Conservation (phyloP, 2,888 invertebrate genomes). For the Trimorus sp. region DNA sequence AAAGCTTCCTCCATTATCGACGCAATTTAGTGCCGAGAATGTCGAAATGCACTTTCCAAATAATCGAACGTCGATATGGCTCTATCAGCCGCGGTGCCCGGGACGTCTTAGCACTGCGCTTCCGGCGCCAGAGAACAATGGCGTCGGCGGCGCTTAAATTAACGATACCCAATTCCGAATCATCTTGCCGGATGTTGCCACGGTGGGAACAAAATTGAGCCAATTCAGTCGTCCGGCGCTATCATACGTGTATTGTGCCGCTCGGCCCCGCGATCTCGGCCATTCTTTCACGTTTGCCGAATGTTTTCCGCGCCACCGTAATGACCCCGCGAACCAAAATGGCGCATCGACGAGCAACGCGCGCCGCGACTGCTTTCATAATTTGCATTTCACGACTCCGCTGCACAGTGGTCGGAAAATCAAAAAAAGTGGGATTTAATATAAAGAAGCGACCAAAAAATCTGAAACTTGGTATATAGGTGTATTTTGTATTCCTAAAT, state of each 20-base stretch:
- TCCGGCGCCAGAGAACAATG: conserved; percentile 63
- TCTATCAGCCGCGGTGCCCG: conserved; percentile 54
- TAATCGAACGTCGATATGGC: conserved; percentile 64
- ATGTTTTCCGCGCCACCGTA: conserved; percentile 3
- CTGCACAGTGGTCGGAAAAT: too few species aligned
- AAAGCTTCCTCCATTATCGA: conserved; percentile 62
- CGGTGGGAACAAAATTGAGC: conserved; percentile 65
- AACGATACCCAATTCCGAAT: conserved; percentile 66
- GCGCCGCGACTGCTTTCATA: too few species aligned
- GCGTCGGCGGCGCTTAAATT: conserved; percentile 57
- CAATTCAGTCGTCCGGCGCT: conserved; percentile 58
- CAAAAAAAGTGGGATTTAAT: too few species aligned
- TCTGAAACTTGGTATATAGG: too few species aligned
- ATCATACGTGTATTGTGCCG: conserved; percentile 53
- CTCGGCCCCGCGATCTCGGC: conserved; percentile 17
- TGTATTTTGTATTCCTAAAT: too few species aligned
- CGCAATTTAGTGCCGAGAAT: conserved; percentile 59
- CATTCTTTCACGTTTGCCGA: conserved; percentile 42
- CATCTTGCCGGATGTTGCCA: conserved; percentile 67
- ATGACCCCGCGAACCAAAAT: conserved; percentile 17
- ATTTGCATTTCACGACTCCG: too few species aligned
- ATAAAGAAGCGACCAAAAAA: too few species aligned
- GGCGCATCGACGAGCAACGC: too few species aligned
- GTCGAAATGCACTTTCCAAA: conserved; percentile 66
- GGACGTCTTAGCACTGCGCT: conserved; percentile 55